Base-by-base conservation (phyloP, 2,113 vertebrate species). In the Salvelinus sp. region DNA sequence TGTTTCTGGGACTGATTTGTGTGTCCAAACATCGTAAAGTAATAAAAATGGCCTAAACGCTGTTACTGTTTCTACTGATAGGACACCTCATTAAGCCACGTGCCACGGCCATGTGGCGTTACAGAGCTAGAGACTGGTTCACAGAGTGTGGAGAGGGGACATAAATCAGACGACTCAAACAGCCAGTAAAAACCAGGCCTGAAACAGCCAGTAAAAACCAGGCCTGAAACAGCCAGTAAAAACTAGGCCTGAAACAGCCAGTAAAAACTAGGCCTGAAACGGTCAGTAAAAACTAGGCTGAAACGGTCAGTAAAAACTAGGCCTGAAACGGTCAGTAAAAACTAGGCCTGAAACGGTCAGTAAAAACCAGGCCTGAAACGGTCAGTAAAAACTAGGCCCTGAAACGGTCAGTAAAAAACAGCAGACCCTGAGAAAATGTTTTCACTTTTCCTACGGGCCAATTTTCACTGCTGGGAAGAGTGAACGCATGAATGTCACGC, bases 131-230 rank as follows among this genome's bases (percentile, higher is more conserved):
- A 68, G 9, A 68, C 28, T 20, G 70, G 63, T 67, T 82, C 78
- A 81, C 82, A 83, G 78, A 86, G 85, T 90, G 89, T 85, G 88
- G 91, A 91, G 86, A 90, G 81, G 84, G 83, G 84, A 91, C 88
- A 91, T 94, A 94, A 94, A 94, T 94, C 93, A 93, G 89, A 81
- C 87, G 90, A 92, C 90, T 92, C 89, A 92, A 93, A 93, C 91
- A 93, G 91, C 91, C 90, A 90, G 92, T 94, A 93, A 94, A 94
- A 92, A 83, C 83, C 89, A 90, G 90, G 89, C 87, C 90, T 92
- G 89, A 90, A 92, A 91, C 88, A 1, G 23, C 1, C 23, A 23
- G 23, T 23, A 23, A 23, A 23, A 92, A 83, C 83, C 89, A 91
- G 90, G 89, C 87, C 90, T 92, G 89, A 90, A 92, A 91, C 89